Percentiles rank a stretch among this genome's conserved stretches.
phyloP scores from a whole-genome alignment of 2,113 vertebrate genomes.

The Perca schrenkii region DNA sequence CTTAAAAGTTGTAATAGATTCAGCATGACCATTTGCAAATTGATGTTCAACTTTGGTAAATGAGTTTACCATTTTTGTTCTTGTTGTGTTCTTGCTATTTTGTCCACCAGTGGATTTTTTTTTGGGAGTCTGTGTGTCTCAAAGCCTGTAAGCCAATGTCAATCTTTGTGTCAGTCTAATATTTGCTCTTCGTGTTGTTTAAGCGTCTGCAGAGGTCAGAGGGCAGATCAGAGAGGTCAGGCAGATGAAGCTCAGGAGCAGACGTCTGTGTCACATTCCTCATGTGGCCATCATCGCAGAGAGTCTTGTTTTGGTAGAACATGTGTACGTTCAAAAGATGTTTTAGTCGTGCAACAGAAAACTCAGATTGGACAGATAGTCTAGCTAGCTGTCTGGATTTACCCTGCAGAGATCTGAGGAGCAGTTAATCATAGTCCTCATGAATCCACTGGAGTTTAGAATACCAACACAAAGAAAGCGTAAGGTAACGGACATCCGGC shows the following conservation, averaged over 20 bases:
- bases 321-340: too few relatives aligned
- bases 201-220: conserved; percentile 45
- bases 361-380: too few relatives aligned
- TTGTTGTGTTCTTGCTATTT: neutral
- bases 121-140: neutral
- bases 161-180: conserved; percentile 58
- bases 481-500: too few relatives aligned
- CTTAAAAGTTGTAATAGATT: neutral
- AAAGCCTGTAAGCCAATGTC: conserved; percentile 29
- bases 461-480: too few relatives aligned
- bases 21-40: too few relatives aligned
- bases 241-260: conserved; percentile 56
- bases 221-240: conserved; percentile 44
- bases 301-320: conserved; percentile 5
- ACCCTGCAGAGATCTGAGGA: too few relatives aligned
- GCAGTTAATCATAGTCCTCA: too few relatives aligned
- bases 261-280: conserved; percentile 74
- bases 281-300: conserved; percentile 68
- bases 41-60: too few relatives aligned
- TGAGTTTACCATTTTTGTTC: neutral
- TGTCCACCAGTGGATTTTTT: neutral
- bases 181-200: conserved; percentile 53
- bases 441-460: too few relatives aligned
- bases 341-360: too few relatives aligned
- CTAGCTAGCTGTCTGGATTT: too few relatives aligned